Percentiles rank a stretch among this genome's conserved stretches.
These are phyloP conservation scores for Bombus superbus DNA, from an alignment of 1,140 invertebrate species.

Conservation along the genomic window DNA sequence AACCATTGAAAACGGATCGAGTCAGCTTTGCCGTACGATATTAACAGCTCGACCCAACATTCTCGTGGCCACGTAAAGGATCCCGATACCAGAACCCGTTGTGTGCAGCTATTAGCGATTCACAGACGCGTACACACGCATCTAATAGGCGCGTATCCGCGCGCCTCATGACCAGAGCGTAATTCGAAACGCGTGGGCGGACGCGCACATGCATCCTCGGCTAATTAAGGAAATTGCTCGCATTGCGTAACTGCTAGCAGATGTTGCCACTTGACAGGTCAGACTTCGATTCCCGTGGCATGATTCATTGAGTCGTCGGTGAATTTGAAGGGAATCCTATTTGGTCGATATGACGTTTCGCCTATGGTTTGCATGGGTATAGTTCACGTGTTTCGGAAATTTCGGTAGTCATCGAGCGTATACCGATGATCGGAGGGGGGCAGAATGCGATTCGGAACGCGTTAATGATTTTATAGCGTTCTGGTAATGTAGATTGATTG, in stretches of 20 bases:
- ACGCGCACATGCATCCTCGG: conserved; percentile 3
- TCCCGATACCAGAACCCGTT: conserved; percentile 13
- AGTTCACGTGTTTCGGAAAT: neutral
- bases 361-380: neutral
- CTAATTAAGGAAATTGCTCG: conserved; percentile 66
- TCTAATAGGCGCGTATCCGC: neutral
- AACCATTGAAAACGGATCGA: conserved; percentile 55
- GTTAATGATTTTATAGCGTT: neutral
- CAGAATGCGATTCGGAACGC: neutral
- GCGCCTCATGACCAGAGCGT: neutral
- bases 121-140: neutral
- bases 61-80: conserved; percentile 45
- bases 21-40: neutral
- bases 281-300: conserved; percentile 1
- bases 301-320: neutral
- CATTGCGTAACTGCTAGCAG: conserved; percentile 47
- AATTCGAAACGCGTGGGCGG: conserved; percentile 38
- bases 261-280: conserved; percentile 7
- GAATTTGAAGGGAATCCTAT: neutral
- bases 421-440: neutral
- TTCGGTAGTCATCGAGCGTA: neutral
- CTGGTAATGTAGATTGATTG: neutral
- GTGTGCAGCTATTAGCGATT: neutral
- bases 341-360: neutral
- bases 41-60: conserved; percentile 41